Evolutionary conservation across 2,113 vertebrate species (phyloP).

Genomic region (Acanthisitta chloris): DNA sequence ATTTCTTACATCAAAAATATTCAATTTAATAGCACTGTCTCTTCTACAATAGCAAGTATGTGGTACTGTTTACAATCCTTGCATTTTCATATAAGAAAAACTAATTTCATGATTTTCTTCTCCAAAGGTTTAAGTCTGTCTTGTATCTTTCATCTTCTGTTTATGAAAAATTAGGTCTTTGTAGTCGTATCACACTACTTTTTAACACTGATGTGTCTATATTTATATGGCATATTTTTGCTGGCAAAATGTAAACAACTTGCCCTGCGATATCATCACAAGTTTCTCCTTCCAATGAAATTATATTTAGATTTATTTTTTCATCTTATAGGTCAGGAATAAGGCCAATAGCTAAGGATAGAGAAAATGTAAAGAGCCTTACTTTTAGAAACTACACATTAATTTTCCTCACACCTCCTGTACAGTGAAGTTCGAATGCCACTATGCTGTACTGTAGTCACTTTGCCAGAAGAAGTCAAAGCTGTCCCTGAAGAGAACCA

Average conservation of each 20-base stretch:
- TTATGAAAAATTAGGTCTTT: neutral
- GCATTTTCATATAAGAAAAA: neutral
- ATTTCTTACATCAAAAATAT: neutral
- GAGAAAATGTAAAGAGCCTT: neutral
- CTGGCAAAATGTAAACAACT: neutral
- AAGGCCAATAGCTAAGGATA: neutral
- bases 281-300: neutral
- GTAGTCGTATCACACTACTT: neutral
- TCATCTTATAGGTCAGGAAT: neutral
- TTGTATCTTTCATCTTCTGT: neutral
- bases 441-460: neutral
- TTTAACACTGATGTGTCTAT: neutral
- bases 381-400: neutral
- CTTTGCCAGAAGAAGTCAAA: neutral
- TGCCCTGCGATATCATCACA: neutral
- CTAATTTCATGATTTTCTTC: neutral
- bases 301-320: neutral
- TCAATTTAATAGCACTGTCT: neutral
- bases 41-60: neutral
- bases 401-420: neutral
- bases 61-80: neutral
- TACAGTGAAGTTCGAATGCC: neutral
- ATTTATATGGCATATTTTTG: neutral
- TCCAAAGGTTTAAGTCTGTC: neutral
- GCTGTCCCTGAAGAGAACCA: neutral